Percentiles rank a stretch among this genome's conserved stretches.
Conservation (phyloP, 64 coral and sea anemone genomes). For the Cladopsammia gracilis region DNA sequence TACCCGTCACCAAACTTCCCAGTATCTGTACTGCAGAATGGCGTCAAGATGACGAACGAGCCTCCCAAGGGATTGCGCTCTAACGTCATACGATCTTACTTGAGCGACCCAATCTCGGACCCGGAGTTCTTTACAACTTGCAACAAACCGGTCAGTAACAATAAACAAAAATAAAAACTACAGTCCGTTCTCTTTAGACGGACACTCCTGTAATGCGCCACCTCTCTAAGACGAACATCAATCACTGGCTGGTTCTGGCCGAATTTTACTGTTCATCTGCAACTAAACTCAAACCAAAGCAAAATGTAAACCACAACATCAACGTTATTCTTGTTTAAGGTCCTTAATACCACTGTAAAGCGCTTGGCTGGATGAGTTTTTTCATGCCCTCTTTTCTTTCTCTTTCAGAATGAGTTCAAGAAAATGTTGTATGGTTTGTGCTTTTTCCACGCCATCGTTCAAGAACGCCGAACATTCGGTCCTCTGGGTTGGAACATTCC, state of each 20-base stretch:
- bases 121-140: constrained; percentile 96
- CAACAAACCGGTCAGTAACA: constrained; percentile 88
- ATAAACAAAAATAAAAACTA: too few species aligned
- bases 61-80: constrained; percentile 95
- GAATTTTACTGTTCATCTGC: too few species aligned
- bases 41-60: constrained; percentile 99
- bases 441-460: constrained; percentile 98
- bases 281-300: too few species aligned
- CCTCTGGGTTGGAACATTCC: constrained; percentile 98
- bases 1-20: constrained; percentile 99
- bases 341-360: too few species aligned
- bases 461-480: constrained; percentile 91
- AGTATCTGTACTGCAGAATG: constrained; percentile 97
- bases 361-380: not conserved
- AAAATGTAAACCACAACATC: too few species aligned
- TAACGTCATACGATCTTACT: constrained; percentile 91
- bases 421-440: constrained; percentile 93
- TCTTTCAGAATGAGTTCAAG: constrained; percentile 85
- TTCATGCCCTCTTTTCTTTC: not conserved
- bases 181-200: too few species aligned
- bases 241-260: too few species aligned
- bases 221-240: too few species aligned
- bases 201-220: too few species aligned
- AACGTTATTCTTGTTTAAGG: too few species aligned
- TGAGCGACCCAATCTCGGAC: constrained; percentile 97